Percentiles rank a stretch among this genome's conserved stretches.
Evolutionary conservation across 2,888 invertebrate species (phyloP).

Genomic region (Trichogramma dendrolimi): DNA sequence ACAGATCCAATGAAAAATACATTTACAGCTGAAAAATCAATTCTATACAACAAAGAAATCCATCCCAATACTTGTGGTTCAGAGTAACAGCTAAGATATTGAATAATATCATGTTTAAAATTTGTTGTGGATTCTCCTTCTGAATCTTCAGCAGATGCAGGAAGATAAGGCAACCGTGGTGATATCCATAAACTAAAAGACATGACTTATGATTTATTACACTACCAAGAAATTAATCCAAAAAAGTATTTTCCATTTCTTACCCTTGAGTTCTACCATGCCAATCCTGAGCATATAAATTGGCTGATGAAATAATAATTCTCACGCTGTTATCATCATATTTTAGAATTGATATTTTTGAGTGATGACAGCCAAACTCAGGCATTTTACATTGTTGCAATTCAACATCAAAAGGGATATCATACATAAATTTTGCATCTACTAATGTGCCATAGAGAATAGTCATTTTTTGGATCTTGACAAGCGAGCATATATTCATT

Average conservation of each 20-base stretch:
- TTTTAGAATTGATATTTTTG: constrained; percentile 80
- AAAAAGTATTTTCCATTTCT: constrained; percentile 15
- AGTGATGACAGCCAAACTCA: constrained; percentile 42
- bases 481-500: constrained; percentile 79
- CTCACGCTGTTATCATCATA: constrained; percentile 79
- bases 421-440: constrained; percentile 12
- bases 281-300: constrained; percentile 89
- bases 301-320: constrained; percentile 86
- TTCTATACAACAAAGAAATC: constrained; percentile 66
- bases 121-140: constrained; percentile 79
- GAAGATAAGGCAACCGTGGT: constrained; percentile 67
- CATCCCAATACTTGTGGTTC: constrained; percentile 66
- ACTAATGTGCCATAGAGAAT: constrained; percentile 34
- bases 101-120: constrained; percentile 76
- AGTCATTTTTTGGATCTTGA: constrained; percentile 56
- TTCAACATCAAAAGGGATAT: constrained; percentile 37
- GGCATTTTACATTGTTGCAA: constrained; percentile 35
- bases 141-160: constrained; percentile 53
- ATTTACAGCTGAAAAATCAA: constrained; percentile 79
- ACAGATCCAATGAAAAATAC: constrained; percentile 81
- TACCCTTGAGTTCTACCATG: constrained; percentile 88
- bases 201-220: not conserved
- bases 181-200: constrained; percentile 79
- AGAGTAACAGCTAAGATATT: constrained; percentile 74
- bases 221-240: not conserved